Conservation (phyloP, 2,797 vertebrate species). For the Anableps anableps region DNA sequence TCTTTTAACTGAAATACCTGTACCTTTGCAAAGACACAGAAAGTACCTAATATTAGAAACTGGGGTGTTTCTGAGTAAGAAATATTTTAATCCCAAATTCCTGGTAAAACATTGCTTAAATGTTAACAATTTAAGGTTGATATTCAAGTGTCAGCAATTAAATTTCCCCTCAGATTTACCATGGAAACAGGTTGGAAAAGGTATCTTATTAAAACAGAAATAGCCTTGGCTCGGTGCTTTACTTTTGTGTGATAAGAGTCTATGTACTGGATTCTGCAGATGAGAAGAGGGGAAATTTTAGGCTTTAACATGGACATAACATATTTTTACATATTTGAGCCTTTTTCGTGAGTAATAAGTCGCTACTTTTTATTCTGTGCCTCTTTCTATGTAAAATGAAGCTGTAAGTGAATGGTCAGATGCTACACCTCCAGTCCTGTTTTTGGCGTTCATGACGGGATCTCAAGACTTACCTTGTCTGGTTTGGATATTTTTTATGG, state of each 20-base stretch:
- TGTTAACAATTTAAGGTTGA: background rate
- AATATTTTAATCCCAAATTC: background rate
- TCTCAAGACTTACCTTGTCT: too few relatives aligned
- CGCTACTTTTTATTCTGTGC: background rate
- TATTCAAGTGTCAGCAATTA: background rate
- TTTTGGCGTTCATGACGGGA: too few relatives aligned
- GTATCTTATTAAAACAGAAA: background rate
- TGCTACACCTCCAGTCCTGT: too few relatives aligned
- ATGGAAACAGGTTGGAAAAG: conserved; percentile 9
- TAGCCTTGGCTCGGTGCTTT: background rate
- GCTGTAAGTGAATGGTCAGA: background rate
- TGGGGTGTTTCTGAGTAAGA: background rate
- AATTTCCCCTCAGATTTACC: conserved; percentile 2
- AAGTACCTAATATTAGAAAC: background rate
- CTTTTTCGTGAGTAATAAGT: background rate
- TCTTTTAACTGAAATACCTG: background rate
- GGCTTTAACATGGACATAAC: background rate
- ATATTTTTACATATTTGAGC: background rate
- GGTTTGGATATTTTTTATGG: too few relatives aligned
- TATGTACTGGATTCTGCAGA: background rate
- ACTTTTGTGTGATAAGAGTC: background rate
- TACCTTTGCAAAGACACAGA: background rate
- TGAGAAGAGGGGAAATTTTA: background rate
- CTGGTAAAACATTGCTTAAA: too few relatives aligned
- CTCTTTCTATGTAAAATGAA: background rate